Percentiles rank a stretch among this genome's conserved stretches.
phyloP scores from a whole-genome alignment of 2,113 vertebrate species.

The Callaeas wilsoni region DNA sequence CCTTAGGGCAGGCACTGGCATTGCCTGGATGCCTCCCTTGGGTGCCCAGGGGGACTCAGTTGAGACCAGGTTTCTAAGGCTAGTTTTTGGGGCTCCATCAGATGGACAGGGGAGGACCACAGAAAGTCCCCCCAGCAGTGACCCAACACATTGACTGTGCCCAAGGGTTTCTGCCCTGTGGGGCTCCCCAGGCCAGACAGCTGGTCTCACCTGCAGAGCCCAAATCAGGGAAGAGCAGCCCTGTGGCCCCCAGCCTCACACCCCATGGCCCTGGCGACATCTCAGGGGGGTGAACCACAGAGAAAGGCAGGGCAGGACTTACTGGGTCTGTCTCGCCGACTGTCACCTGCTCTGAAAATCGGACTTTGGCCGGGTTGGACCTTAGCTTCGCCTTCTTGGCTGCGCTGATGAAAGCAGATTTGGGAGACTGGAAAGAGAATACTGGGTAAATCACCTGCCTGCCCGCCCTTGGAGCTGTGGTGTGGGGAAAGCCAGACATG shows the following conservation, averaged over 20 bases:
- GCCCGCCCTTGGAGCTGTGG: background rate
- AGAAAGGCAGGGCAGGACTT: conserved; percentile 67
- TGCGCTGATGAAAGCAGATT: conserved; percentile 98
- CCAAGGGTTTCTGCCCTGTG: background rate
- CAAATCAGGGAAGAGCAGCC: background rate
- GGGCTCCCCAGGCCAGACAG: background rate
- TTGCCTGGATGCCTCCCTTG: background rate
- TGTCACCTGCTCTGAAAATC: conserved; percentile 96
- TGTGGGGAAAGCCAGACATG: background rate
- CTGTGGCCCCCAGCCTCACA: rapidly evolving
- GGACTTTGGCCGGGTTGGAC: conserved; percentile 92
- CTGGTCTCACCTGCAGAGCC: background rate
- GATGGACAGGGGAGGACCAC: background rate
- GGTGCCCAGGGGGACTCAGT: background rate
- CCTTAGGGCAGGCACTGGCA: background rate
- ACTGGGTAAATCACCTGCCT: background rate
- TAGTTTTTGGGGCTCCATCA: background rate
- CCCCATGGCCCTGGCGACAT: rapidly evolving
- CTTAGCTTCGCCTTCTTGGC: conserved; percentile 94
- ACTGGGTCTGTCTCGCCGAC: conserved; percentile 92
- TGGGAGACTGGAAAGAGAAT: conserved; percentile 86
- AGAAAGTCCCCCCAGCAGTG: background rate
- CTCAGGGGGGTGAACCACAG: background rate
- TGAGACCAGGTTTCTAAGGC: background rate
- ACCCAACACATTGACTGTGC: rapidly evolving